Evolutionary conservation across 2,888 invertebrate species (phyloP).

Genomic region (Drosophila paranaensis): DNA sequence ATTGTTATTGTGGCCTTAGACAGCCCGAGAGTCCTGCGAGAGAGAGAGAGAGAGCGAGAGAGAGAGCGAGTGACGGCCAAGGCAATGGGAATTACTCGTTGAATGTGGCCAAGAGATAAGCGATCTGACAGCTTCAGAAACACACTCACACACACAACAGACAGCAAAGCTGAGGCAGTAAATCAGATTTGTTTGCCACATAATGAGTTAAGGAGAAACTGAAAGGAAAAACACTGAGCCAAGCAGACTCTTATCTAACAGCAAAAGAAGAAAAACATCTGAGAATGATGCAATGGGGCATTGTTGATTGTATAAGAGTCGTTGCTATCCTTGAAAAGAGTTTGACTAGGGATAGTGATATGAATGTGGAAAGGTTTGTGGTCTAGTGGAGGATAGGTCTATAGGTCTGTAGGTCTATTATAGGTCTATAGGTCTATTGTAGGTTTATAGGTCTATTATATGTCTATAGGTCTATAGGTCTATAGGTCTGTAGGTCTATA

Average conservation of each 20-base stretch:
- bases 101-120: conserved; percentile 39
- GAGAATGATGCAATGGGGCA: neutral
- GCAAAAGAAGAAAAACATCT: neutral
- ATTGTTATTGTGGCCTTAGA: conserved; percentile 70
- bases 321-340: neutral
- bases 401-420: too few species aligned
- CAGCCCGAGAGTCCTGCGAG: neutral
- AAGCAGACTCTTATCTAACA: neutral
- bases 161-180: conserved; percentile 7
- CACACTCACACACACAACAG: too few species aligned
- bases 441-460: too few species aligned
- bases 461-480: too few species aligned
- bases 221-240: neutral
- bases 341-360: too few species aligned
- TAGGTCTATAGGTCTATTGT: too few species aligned
- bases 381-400: too few species aligned
- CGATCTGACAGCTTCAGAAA: conserved; percentile 37
- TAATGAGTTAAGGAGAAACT: neutral
- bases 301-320: neutral
- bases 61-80: neutral
- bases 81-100: conserved; percentile 21
- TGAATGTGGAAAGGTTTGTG: too few species aligned
- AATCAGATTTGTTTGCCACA: conserved; percentile 41
- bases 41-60: neutral
- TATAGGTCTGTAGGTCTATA: too few species aligned